Conservation (phyloP, 2,797 vertebrate genomes). For the Falco novaeseelandiae region DNA sequence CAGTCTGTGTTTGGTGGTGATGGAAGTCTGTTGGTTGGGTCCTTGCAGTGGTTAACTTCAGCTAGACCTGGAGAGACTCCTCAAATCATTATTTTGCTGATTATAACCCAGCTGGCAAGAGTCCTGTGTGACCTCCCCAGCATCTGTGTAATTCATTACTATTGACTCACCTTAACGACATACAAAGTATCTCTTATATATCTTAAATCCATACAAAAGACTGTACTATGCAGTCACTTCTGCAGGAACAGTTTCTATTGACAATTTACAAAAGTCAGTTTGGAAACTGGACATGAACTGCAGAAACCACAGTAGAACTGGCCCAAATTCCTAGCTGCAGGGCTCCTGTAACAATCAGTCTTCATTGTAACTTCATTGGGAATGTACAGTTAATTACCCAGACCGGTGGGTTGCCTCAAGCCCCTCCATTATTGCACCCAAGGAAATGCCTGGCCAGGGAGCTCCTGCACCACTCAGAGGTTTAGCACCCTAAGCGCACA, state of each 20-base stretch:
- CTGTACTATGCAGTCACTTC: not conserved
- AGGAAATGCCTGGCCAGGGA: not conserved
- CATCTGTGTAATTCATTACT: not conserved
- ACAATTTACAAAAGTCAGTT: not conserved
- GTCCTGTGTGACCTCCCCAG: not conserved
- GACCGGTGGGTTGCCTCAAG: not conserved
- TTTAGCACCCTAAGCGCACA: not conserved
- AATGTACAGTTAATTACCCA: not conserved
- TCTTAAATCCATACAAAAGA: not conserved
- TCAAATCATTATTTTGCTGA: not conserved
- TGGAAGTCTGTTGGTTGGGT: not conserved
- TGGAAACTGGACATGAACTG: not conserved
- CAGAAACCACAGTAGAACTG: not conserved
- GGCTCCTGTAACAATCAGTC: not conserved
- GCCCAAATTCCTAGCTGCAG: not conserved
- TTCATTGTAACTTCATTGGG: not conserved
- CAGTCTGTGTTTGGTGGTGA: not conserved
- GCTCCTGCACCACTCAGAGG: not conserved
- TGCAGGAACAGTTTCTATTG: not conserved
- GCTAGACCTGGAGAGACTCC: not conserved
- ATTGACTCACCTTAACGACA: not conserved
- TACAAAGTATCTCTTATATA: not conserved
- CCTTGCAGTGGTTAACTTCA: not conserved
- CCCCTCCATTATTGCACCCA: not conserved
- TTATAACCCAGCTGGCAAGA: not conserved